A percentile compares a stretch with the other conserved stretches of the same genome.
phyloP scores from a whole-genome alignment of 30 jellyfish, hydroid and myxozoan genomes.

The Euphysa ruthae region DNA sequence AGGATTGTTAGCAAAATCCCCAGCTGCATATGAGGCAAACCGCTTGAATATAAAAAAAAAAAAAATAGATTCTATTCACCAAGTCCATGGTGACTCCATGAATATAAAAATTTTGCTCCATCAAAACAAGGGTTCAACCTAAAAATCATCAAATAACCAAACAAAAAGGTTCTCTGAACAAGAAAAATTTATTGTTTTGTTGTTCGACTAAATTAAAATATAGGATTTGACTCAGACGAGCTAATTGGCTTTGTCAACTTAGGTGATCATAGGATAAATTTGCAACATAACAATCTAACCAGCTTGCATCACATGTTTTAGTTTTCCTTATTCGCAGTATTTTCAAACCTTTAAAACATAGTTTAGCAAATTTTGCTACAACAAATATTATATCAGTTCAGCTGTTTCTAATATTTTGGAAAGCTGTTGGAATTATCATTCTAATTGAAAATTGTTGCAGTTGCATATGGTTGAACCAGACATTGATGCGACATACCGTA shows the following conservation, averaged over 20 bases:
- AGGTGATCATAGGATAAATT: constrained; percentile 46
- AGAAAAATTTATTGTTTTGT: constrained; percentile 32
- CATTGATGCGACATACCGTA: no score
- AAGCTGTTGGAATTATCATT: no score
- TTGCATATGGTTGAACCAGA: no score
- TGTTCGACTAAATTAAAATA: constrained; percentile 58
- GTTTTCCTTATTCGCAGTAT: constrained; percentile 49
- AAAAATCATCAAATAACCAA: no score
- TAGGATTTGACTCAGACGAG: constrained; percentile 68
- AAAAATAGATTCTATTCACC: no score
- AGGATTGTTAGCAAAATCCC: constrained; percentile 8
- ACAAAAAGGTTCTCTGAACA: no score
- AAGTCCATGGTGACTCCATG: no score
- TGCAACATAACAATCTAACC: constrained; percentile 21
- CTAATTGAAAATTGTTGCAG: no score
- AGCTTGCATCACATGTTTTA: constrained; percentile 54
- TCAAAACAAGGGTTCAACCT: no score
- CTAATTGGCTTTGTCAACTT: constrained; percentile 48
- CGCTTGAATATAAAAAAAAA: no score
- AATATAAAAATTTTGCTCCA: no score
- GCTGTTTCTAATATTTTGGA: constrained; percentile 50
- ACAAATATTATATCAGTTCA: constrained; percentile 48
- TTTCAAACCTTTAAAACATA: constrained; percentile 27
- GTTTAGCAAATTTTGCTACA: constrained; percentile 62
- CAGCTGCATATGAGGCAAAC: constrained; percentile 15